Base-by-base conservation (phyloP, 2,797 vertebrate species). In the Pipistrellus pygmaeus region DNA sequence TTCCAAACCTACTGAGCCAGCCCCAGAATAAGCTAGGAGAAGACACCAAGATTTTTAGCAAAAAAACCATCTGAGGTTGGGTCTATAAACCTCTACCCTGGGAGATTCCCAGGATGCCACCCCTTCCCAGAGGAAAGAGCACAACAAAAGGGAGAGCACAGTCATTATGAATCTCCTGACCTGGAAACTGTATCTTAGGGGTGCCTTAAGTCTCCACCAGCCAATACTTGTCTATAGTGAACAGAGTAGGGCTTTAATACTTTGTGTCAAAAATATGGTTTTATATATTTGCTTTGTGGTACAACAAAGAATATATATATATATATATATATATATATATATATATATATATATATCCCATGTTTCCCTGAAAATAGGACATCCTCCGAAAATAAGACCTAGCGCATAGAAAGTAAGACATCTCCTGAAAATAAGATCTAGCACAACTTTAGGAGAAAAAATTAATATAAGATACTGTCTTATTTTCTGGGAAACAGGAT, bases 251-350 rank as follows among this genome's bases (percentile, higher is more conserved):
- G 48, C 35, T 91, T 88, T 75, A 55, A 51, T 23, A 35, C 71
- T 80, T 89, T 78, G 20, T 71, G 18, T 66, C 48, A 23, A 83
- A 83, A 60, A 94, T 64, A 73, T 30, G 20, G 18, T 71, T 92
- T 88, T 80, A 86, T 76, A 21, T 66, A 75, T 87, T 78, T 92
- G 41, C 32, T 30, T 25, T 93, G 13, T 55, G 83, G 30, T 71
- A 66, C 30, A 94, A 38, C 38, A 82, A 93, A 95, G 20, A 92
- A 44, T 55, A 4, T 32, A 81, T 72, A 25, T 82, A 81, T 94
- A 76, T 21, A 44, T 55, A 38, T 38, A 38, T 38, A 38, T 38
- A 38, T 38, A 38, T 38, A 38, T 38, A 38, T 5, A 38, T 5
- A 38, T 5, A 38, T 5, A 38, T 5, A 35, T 35, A 38, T 38